phyloP scores from a whole-genome alignment of 2,113 vertebrate genomes.

The Gymnorhina tibicen region DNA sequence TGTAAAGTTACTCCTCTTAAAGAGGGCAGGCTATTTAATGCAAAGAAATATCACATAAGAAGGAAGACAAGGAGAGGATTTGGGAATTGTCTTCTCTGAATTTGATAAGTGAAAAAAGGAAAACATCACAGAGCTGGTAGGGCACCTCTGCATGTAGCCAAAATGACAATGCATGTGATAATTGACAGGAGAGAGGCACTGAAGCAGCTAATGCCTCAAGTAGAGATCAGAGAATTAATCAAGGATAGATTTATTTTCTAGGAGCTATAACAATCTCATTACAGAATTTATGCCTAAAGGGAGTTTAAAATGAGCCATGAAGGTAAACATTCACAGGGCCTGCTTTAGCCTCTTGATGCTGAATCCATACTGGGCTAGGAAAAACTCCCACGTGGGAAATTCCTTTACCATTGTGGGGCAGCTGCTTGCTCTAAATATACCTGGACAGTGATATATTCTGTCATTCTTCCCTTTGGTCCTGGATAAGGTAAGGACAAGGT shows the following conservation, averaged over 20 bases:
- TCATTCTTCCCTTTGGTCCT: background rate
- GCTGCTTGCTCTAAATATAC: background rate
- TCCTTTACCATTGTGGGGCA: background rate
- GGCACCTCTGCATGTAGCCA: background rate
- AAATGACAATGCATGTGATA: background rate
- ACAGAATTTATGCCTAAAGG: background rate
- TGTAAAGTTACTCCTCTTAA: background rate
- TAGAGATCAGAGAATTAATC: background rate
- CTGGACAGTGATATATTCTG: background rate
- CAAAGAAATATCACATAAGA: background rate
- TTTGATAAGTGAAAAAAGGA: background rate
- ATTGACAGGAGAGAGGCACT: background rate
- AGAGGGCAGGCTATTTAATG: background rate
- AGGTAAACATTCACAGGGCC: background rate
- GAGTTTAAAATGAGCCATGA: background rate
- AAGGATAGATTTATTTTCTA: background rate
- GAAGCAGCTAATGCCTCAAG: background rate
- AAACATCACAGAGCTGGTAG: background rate
- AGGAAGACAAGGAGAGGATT: background rate
- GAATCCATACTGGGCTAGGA: background rate
- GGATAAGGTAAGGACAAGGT: background rate
- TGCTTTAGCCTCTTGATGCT: background rate
- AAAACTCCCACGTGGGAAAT: background rate
- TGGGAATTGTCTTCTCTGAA: background rate
- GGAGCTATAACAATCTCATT: background rate